phyloP scores from a whole-genome alignment of 2,888 invertebrate species.

The Tenthredo notha region DNA sequence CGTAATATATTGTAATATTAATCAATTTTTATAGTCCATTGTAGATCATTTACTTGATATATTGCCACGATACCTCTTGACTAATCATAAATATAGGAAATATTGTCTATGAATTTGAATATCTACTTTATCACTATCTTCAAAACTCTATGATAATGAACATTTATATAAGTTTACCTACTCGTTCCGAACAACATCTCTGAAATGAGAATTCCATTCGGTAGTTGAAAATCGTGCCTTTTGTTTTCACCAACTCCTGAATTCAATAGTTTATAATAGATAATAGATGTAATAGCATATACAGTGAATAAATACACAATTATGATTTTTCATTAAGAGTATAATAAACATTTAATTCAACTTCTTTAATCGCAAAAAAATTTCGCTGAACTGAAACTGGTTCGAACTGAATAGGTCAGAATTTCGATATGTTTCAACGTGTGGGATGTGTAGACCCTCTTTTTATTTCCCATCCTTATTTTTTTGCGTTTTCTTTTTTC shows the following conservation, averaged over 20 bases:
- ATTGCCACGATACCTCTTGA: no score
- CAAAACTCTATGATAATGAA: neutral
- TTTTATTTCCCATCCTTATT: neutral
- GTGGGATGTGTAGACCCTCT: neutral
- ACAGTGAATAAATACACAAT: no score
- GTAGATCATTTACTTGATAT: no score
- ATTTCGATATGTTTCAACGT: neutral
- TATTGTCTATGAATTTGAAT: neutral
- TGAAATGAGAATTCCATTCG: neutral
- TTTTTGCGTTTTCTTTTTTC: neutral
- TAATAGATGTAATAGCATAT: neutral
- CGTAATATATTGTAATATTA: neutral
- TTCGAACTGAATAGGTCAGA: neutral
- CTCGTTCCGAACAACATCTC: neutral
- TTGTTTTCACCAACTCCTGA: neutral
- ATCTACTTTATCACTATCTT: neutral
- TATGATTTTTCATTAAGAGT: no score
- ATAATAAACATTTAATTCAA: neutral
- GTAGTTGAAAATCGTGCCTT: neutral
- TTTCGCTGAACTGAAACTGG: neutral
- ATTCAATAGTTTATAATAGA: neutral
- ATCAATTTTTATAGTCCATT: neutral
- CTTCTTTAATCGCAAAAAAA: no score
- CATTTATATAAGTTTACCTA: neutral
- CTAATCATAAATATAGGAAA: neutral